Evolutionary conservation across 2,113 vertebrate genomes (phyloP), one percentile per base, ranked within the genome.

Genomic region (Pedionomus torquatus): DNA sequence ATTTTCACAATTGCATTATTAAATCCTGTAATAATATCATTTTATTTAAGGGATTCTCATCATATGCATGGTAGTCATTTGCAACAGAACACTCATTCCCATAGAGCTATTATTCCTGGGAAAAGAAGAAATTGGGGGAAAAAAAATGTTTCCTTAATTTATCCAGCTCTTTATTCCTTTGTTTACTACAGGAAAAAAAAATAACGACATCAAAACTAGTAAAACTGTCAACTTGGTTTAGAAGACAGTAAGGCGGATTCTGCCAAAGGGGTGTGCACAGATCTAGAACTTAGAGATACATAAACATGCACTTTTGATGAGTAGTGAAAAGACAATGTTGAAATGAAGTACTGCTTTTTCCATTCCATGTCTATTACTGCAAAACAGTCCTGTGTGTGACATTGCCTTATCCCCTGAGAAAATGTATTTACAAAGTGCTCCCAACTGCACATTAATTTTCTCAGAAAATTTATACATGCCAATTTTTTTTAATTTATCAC

Each of bases 31-130:
- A 92, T 54, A 96, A 66, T 48, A 71, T 16, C 1, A 49, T 68
- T 93, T 93, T 94, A 86, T 95, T 97, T 93, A 94, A 92, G 66
- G 51, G 90, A 54, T 43, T 95, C 46, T 80, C 70, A 79, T 78
- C 60, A 92, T 55, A 90, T 35, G 24, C 55, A 18, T 54, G 39
- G 52, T 54, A 80, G 86, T 77, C 43, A 81, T 61, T 85, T 91
- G 43, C 60, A 90, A 84, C 41, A 74, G 39, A 95, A 91, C 24
- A 61, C 9, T 70, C 64, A 55, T 65, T 13, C 44, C 71, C 64
- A 39, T 70, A 80, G 55, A 76, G 39, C 31, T 83, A 43, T 54
- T 80, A 77, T 89, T 88, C 43, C 54, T 52, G 24, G 28, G 60
- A 70, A 85, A 90, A 51, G n/a, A 72, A 61, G 37, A 75, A 88